These are phyloP conservation scores for Corvus moneduloides DNA, from an alignment of 2,113 vertebrate species.

Conservation along the genomic window DNA sequence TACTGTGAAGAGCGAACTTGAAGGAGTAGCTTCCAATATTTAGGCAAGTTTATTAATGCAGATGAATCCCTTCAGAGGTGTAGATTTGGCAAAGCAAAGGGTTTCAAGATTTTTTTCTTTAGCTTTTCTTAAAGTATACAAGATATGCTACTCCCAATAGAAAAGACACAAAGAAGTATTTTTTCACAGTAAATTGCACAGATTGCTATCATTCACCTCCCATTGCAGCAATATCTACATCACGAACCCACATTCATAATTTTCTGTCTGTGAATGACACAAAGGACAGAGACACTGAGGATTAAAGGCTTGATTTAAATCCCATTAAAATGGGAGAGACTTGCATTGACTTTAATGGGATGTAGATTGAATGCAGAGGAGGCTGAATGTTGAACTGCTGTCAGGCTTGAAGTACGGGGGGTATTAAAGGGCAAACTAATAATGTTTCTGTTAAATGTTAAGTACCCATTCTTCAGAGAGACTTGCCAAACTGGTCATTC, in stretches of 20 bases:
- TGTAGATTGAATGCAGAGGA: conserved; percentile 33
- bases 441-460: conserved; percentile 48
- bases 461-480: background rate
- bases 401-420: conserved; percentile 6
- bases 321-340: conserved; percentile 31
- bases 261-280: background rate
- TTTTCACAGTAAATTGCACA: background rate
- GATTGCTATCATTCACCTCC: background rate
- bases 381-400: background rate
- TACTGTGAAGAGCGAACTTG: background rate
- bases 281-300: background rate
- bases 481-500: conserved; percentile 16
- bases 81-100: background rate
- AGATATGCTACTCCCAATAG: background rate
- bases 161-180: background rate
- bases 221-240: background rate
- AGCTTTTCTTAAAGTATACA: background rate
- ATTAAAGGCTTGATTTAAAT: conserved; percentile 55
- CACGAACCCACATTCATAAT: background rate
- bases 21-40: background rate
- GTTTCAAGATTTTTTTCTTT: background rate
- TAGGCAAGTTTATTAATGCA: background rate
- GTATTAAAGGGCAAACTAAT: conserved; percentile 53
- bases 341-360: conserved; percentile 46
- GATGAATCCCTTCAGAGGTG: background rate